Evolutionary conservation across 2,888 invertebrate species (phyloP), one percentile per base, ranked within the genome.

Genomic region (Nesidiocoris tenuis): DNA sequence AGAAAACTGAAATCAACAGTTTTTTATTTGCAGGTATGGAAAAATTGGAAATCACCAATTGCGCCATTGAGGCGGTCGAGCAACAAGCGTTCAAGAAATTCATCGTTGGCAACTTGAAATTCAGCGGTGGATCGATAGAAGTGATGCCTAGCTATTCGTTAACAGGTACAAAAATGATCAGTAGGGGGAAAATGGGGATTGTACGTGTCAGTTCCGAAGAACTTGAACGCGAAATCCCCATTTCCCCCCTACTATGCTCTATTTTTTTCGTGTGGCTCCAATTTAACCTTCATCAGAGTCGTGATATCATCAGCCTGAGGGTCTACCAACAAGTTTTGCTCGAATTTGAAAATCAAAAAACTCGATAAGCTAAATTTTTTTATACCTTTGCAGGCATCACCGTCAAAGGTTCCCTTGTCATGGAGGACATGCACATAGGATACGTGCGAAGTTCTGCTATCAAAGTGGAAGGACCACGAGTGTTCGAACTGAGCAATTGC

Each of bases 71-170:
- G 59, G 86, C 85, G 66, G 86, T 92, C 64, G 89, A 90, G 79
- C 87, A 87, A 57, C 89, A 93, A 84, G 88, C 92, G 1, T 92
- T 94, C 81, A 94, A 93, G 81, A 92, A 92, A 83, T 92, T 94
- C 82, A 87, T 89, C 23, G 88, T 90, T 0, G 86, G 87, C 54
- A 87, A 88, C 79, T 86, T 94, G 78, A 85, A 88, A 79, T 83
- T 94, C 68, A 86, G 86, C 59, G 89, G 90, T 1, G 88, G 90
- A 21, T 84, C 82, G 12, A 87, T 91, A 64, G 76, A 77, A 21
- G 68, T 71, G 17, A 56, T 80, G 39, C 80, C 81, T 61, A 80
- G 80, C 25, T 79, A 80, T 39, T 78, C 80, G 21, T 75, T 81
- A 82, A 90, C 91, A 76, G 39, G 39, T 39, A 39, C n/a, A n/a